Percentiles rank a stretch among this genome's conserved stretches.
These are phyloP conservation scores for Cyclura pinguis DNA, from an alignment of 2,797 vertebrate species.

Conservation along the genomic window DNA sequence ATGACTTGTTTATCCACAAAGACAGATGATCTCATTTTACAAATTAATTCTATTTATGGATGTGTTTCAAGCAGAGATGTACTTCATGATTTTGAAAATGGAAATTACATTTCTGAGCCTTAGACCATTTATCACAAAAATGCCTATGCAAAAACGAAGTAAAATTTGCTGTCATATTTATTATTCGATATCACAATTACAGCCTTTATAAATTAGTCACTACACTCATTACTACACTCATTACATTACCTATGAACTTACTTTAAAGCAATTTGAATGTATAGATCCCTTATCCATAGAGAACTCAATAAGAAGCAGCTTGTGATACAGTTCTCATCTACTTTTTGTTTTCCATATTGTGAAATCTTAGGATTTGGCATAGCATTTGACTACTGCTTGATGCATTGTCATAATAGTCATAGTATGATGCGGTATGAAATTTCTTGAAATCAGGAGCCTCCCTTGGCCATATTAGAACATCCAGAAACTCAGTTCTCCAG, in stretches of 20 bases:
- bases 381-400: neutral
- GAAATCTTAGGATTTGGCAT: neutral
- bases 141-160: neutral
- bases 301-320: no score
- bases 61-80: neutral
- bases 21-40: constrained; percentile 7
- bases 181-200: constrained; percentile 24
- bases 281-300: neutral
- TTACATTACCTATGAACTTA: neutral
- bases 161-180: constrained; percentile 20
- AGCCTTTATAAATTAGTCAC: constrained; percentile 26
- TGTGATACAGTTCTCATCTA: neutral
- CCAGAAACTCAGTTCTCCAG: neutral
- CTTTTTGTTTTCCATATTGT: rapidly evolving
- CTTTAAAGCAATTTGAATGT: neutral
- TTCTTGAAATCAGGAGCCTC: neutral
- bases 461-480: neutral
- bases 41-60: constrained; percentile 26
- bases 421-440: neutral
- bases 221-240: neutral
- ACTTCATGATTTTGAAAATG: neutral
- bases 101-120: neutral
- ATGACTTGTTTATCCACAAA: neutral
- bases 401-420: no score
- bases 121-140: neutral